A percentile compares a stretch with the other conserved stretches of the same genome.
phyloP scores from a whole-genome alignment of 2,797 vertebrate genomes.

The Eospalax fontanierii region DNA sequence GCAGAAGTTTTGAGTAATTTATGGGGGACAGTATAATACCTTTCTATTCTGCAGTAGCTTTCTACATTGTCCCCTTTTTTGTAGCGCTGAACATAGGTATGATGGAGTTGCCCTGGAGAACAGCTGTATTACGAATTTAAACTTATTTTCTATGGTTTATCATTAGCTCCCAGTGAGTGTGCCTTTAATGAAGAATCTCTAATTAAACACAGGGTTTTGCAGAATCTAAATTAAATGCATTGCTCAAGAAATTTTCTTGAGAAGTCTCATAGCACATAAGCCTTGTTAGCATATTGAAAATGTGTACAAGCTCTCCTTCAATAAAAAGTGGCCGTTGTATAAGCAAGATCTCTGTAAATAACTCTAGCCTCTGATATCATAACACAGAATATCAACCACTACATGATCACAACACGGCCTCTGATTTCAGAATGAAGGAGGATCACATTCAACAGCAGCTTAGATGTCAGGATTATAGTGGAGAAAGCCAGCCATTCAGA shows the following conservation, averaged over 20 bases:
- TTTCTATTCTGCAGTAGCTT: background rate
- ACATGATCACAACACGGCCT: background rate
- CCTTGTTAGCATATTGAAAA: conserved; percentile 39
- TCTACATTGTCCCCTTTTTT: background rate
- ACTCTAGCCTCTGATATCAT: background rate
- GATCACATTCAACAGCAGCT: background rate
- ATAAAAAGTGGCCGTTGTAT: background rate
- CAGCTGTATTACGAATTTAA: conserved; percentile 63
- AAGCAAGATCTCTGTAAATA: conserved; percentile 3
- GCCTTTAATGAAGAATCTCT: conserved; percentile 74
- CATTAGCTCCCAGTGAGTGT: conserved; percentile 55
- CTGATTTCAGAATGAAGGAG: conserved; percentile 4
- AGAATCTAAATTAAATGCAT: conserved; percentile 68
- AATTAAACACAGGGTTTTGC: conserved; percentile 60
- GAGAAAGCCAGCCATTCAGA: background rate
- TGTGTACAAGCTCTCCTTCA: background rate
- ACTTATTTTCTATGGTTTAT: conserved; percentile 59
- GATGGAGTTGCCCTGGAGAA: background rate
- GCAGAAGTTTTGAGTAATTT: background rate
- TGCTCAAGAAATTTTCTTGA: conserved; percentile 54
- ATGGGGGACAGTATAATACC: background rate
- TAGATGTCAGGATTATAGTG: fast-evolving
- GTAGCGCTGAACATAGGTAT: background rate
- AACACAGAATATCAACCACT: too few species aligned
- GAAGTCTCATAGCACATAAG: background rate